A percentile compares a stretch with the other conserved stretches of the same genome.
These are phyloP conservation scores for Drosophila equinoxialis DNA, from an alignment of 1,140 invertebrate species.

Conservation along the genomic window DNA sequence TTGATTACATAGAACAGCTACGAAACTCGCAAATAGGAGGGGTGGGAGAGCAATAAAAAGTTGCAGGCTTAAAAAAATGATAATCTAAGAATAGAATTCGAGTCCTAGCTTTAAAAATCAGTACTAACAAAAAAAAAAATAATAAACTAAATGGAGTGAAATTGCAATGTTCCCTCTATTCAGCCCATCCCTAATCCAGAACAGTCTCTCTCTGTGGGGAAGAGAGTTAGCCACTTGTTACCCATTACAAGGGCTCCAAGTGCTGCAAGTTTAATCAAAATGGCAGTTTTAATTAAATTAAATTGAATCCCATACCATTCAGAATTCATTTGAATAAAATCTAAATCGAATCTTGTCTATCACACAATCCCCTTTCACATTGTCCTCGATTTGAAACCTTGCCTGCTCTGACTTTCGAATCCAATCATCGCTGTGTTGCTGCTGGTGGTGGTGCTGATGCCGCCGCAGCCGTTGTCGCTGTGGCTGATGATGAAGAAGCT, in stretches of 20 bases:
- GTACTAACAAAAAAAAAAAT: constrained; percentile 6
- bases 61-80: neutral
- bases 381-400: constrained; percentile 32
- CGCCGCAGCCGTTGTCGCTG: constrained; percentile 34
- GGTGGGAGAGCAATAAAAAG: neutral
- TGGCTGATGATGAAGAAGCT: constrained; percentile 29
- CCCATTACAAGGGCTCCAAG: neutral
- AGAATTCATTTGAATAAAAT: neutral
- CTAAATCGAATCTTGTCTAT: neutral
- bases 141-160: neutral
- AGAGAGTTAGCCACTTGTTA: no score
- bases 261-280: neutral
- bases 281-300: neutral
- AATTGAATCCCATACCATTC: neutral
- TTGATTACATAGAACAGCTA: constrained; percentile 38
- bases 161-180: neutral
- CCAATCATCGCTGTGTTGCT: neutral
- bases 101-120: constrained; percentile 48
- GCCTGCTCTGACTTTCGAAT: neutral
- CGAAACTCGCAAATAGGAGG: constrained; percentile 40
- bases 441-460: neutral
- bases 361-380: constrained; percentile 5
- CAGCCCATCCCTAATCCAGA: no score
- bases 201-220: no score
- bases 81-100: constrained; percentile 62